Evolutionary conservation across 2,797 vertebrate genomes (phyloP).

Genomic region (Mustela erminea): DNA sequence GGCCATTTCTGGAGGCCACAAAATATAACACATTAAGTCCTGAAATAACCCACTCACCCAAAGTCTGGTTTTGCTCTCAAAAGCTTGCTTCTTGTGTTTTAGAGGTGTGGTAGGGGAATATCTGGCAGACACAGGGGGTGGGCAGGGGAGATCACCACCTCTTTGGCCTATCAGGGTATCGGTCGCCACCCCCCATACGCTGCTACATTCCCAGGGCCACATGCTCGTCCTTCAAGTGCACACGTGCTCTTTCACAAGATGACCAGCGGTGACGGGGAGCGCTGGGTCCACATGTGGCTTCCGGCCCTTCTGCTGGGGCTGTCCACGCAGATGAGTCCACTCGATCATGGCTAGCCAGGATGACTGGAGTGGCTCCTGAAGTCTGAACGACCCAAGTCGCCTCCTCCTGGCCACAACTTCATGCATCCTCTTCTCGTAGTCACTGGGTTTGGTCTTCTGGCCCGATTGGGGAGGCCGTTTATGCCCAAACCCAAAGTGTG

Average conservation of each 20-base stretch:
- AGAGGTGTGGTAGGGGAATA: neutral
- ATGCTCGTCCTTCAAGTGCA: neutral
- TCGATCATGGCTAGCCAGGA: neutral
- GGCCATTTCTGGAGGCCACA: neutral
- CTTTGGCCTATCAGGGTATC: neutral
- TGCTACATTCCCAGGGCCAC: neutral
- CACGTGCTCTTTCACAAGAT: neutral
- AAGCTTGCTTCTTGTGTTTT: slow-evolving; percentile 35
- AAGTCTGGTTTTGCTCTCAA: neutral
- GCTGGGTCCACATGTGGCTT: neutral
- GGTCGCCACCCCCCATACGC: neutral
- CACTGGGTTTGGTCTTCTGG: slow-evolving; percentile 13
- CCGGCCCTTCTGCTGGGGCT: neutral
- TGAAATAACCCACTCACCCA: neutral
- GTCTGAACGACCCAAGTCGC: no score
- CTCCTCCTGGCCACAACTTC: neutral
- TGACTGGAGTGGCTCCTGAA: neutral
- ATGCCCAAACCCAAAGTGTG: neutral
- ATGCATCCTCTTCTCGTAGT: neutral
- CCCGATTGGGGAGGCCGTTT: neutral
- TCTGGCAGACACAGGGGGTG: neutral
- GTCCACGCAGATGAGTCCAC: neutral
- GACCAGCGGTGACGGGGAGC: neutral
- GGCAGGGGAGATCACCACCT: neutral
- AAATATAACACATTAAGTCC: neutral